Conservation (phyloP, 1,140 invertebrate species). For the Zaprionus vittiger region DNA sequence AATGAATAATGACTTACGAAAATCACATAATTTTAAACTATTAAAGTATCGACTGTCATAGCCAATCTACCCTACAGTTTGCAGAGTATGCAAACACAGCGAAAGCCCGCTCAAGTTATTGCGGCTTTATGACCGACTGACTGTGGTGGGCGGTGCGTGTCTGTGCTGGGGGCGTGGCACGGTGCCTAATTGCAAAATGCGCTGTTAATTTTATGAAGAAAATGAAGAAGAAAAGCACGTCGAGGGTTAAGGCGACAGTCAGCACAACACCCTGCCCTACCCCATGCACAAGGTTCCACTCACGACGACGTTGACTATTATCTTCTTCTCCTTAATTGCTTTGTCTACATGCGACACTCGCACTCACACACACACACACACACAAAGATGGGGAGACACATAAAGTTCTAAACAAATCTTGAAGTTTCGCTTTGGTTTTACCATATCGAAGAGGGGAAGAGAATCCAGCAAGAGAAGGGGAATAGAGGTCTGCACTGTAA, state of each 20-base stretch:
- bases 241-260: neutral
- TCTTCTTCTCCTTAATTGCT: constrained; percentile 4
- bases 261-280: neutral
- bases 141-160: neutral
- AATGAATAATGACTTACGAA: too few species aligned
- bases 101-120: constrained; percentile 1
- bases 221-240: neutral
- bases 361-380: neutral
- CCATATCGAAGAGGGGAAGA: neutral
- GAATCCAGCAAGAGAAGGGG: neutral
- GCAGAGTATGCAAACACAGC: neutral
- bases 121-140: neutral
- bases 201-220: constrained; percentile 4
- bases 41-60: neutral
- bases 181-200: constrained; percentile 8
- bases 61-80: neutral
- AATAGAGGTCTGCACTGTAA: neutral
- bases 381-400: neutral
- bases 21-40: too few species aligned
- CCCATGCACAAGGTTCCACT: neutral
- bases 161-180: neutral
- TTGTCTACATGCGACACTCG: neutral
- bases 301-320: neutral
- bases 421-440: neutral
- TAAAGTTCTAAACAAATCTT: constrained; percentile 1